Conservation (phyloP, 2,113 vertebrate genomes). For the Galbula dea region DNA sequence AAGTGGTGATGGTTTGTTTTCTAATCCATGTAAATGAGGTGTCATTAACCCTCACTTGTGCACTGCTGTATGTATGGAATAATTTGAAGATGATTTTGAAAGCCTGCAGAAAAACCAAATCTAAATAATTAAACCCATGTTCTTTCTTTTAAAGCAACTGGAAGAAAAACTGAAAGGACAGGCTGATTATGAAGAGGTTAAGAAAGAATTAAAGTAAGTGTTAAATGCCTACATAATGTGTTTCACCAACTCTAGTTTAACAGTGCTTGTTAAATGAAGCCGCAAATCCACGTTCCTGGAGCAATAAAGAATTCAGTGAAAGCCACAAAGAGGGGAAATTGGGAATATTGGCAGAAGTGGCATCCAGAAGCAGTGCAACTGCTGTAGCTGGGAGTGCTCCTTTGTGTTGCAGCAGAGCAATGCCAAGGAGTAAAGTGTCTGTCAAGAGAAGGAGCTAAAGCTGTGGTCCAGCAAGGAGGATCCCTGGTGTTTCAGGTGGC, state of each 20-base stretch:
- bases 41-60: slow-evolving; percentile 62
- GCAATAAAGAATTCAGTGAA: slow-evolving; percentile 32
- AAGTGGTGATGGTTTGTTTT: slow-evolving; percentile 62
- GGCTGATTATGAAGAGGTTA: slow-evolving; percentile 96
- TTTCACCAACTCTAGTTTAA: slow-evolving; percentile 11
- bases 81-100: slow-evolving; percentile 52
- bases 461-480: neutral
- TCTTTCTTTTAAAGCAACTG: slow-evolving; percentile 83
- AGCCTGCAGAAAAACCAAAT: neutral
- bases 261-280: slow-evolving; percentile 42
- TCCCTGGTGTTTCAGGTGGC: neutral
- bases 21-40: slow-evolving; percentile 61
- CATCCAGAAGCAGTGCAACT: neutral
- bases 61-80: slow-evolving; percentile 23
- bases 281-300: slow-evolving; percentile 47
- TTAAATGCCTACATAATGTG: slow-evolving; percentile 43
- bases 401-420: neutral
- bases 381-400: neutral
- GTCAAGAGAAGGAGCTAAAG: neutral
- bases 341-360: slow-evolving; percentile 23
- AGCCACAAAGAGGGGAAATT: slow-evolving; percentile 15
- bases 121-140: slow-evolving; percentile 50
- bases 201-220: slow-evolving; percentile 96
- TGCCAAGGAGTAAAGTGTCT: neutral
- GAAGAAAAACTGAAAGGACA: slow-evolving; percentile 96